Base-by-base conservation (phyloP, 1,140 invertebrate genomes). In the Drosophila hydei region DNA sequence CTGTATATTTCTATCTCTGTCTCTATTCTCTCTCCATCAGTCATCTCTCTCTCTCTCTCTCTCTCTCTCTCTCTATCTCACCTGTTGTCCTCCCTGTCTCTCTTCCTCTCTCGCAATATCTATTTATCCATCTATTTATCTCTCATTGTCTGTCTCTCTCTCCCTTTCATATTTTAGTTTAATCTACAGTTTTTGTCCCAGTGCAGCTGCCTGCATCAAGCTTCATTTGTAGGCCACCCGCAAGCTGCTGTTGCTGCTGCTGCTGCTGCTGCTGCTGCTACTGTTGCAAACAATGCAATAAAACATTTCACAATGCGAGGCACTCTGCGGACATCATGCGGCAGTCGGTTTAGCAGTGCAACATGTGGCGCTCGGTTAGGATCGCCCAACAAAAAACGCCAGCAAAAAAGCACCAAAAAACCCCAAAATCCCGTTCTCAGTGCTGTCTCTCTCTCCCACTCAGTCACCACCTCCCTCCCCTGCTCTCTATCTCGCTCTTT, bases 251-350 rank as follows among this genome's bases (percentile, higher is more conserved):
- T 16, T 51, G 33, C 11, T 36, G 21, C 21, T 52, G 52, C 23
- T 50, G 25, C 9, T 38, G 42, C 19, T 16, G 33, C 11, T 36
- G 21, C 21, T 52, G 52, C 23, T 50, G 25, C 9, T 38, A 33
- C 19, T 68, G 79, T 18, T 64, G 54, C 68, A 40, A 72, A 40
- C 75, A 75, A 59, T 45, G 72, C 80, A 85, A 77, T 84, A 72
- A 85, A 84, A 84, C 83, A 79, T 84, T 76, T 85, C 76, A 74
- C 75, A 85, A 64, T 72, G 56, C 69, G 40, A 42, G 38, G 14
- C 38, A 42, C 38, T 33, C 30, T 42, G 38, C 38, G 38, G 38
- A 42, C 38, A 16, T 42, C 38, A 18, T 33, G 25, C 68, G 43
- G 51, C 45, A 76, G 12, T 69, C 76, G 58, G 75, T 75, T 83